Base-by-base conservation (phyloP, 2,797 vertebrate species). In the Enteromius fasciolatus region DNA sequence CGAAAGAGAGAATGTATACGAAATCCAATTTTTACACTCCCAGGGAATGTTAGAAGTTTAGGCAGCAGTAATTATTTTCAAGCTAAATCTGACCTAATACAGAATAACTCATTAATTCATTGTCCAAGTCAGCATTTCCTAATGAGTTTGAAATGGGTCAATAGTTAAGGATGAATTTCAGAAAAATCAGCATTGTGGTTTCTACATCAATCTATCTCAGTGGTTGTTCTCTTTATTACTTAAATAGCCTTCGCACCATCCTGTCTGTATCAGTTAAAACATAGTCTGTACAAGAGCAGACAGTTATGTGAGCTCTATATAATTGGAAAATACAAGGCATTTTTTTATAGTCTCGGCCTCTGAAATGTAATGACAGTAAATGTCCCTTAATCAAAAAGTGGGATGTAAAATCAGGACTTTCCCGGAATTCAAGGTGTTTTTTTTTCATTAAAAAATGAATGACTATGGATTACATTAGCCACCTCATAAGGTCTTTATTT, bases 371-470 rank as follows among this genome's bases (percentile, higher is more conserved):
- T 41, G 41, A 44, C 41, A 11, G 10, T 44, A 44, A 44, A 36
- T 67, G 70, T 67, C 25, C 11, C 25, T 84, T 70, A 81, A 84
- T 81, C 23, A 64, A 54, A 44, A 64, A 61, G 25, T 64, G 70
- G 17, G 74, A 83, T 61, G 64, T 44, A n/a, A 73, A 83, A 78
- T 64, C 84, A 82, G 44, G 67, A 76, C 82, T 84, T 85, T 86
- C 80, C 59, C 70, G 33, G 54, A 79, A 81, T 78, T 88, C 54
- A 59, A 69, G 66, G 17, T 44, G 12, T 59, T 39, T 87, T 31
- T 31, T 66, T 85, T 86, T 87, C 85, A 90, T 87, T 86, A 75
- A 88, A 46, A 44, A 76, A 41, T 72, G 28, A 75, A 72, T 50
- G 63, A 39, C 25, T 39, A 18, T 52, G 25, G 14, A 44, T 1